Evolutionary conservation across 2,797 vertebrate species (phyloP).

Genomic region (Anguilla pacifica): DNA sequence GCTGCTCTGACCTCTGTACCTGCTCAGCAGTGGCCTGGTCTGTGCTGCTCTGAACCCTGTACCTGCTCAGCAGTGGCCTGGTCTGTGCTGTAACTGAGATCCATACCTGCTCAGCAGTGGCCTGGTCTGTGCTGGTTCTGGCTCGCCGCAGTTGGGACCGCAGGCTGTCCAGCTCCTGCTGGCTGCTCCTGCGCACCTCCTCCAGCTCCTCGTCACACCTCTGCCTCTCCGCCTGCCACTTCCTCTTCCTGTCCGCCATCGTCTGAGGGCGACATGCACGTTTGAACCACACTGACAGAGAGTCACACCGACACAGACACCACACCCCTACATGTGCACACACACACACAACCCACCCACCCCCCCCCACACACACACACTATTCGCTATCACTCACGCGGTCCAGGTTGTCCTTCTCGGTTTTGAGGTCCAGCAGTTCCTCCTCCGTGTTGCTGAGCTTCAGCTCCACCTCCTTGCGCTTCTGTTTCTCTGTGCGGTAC

Average conservation of each 20-base stretch:
- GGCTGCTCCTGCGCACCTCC: slow-evolving; percentile 77
- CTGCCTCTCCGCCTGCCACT: slow-evolving; percentile 82
- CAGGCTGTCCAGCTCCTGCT: slow-evolving; percentile 83
- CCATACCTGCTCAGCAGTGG: slow-evolving; percentile 82
- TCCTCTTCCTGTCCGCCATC: slow-evolving; percentile 87
- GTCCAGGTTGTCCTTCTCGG: slow-evolving; percentile 84
- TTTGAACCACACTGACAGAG: not conserved
- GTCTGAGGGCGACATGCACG: slow-evolving; percentile 62
- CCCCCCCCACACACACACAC: not conserved
- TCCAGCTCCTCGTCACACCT: slow-evolving; percentile 86
- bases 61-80: not conserved
- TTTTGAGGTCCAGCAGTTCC: slow-evolving; percentile 81
- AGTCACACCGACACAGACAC: not conserved
- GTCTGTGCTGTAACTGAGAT: not conserved
- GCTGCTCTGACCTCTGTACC: not conserved
- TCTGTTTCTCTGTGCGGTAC: slow-evolving; percentile 85
- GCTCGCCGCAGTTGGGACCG: slow-evolving; percentile 81
- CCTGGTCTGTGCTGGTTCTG: slow-evolving; percentile 77
- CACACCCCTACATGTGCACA: not conserved
- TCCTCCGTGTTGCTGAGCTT: slow-evolving; percentile 80
- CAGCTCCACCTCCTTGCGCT: slow-evolving; percentile 80
- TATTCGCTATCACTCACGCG: slow-evolving; percentile 65
- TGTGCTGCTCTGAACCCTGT: not conserved
- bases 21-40: not conserved
- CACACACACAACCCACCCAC: not conserved